Base-by-base conservation (phyloP, 2,113 vertebrate species). In the Sinocyclocheilus grahami region DNA sequence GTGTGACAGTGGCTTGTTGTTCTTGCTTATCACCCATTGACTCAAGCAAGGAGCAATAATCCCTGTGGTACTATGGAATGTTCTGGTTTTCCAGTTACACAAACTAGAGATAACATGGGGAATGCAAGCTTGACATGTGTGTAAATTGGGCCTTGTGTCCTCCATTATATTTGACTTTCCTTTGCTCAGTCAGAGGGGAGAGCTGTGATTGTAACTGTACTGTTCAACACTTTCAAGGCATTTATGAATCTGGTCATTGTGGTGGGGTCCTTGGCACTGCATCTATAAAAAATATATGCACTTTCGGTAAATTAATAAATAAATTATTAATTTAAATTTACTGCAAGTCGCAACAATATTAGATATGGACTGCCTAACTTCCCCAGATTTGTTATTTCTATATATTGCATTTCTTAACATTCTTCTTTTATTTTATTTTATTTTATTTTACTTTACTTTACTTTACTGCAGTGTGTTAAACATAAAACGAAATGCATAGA, bases 1-100 rank as follows among this genome's bases (percentile, higher is more conserved):
- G 11, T 1, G 0, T 60, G 30, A 79, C 53, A 79, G 53, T 76
- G 74, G 74, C n/a, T 76, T 58, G 53, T 80, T 81, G 78, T 65
- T 63, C 60, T 67, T 48, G 62, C 79, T 82, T 82, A 82, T 82
- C 79, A 82, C 13, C 79, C 60, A 82, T 65, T 82, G 79, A 82
- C 79, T 67, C 60, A 18, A 30, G 60, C 60, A 82, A 27, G 62
- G n/a, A 82, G 39, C 39, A 82, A 67, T 67, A 63, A 82, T 82
- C 60, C 60, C 60, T 67, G 13, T 82, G 79, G 79, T 67, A 82
- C 22, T 67, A 67, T 82, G 79, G 60, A 82, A 82, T 82, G 60
- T 51, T 48, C 60, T 82, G 78, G 58, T 8, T 8, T 81, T 81
- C 78, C 60, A 82, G 60, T 67, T 67, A 67, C 79, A 46, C 79